Evolutionary conservation across 1,140 invertebrate genomes (phyloP).

Genomic region (Trachymyrmex septentrionalis): DNA sequence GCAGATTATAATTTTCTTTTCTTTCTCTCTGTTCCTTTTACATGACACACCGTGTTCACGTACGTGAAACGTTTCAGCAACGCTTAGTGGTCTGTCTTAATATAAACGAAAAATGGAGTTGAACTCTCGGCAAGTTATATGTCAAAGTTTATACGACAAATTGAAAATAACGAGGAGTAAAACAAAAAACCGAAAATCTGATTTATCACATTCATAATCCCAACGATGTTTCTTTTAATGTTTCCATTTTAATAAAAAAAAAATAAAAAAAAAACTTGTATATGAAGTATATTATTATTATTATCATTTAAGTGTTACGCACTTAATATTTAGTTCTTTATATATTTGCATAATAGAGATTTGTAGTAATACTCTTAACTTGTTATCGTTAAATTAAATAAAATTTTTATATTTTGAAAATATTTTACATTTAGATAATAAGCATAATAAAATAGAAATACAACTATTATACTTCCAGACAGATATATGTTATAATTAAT

Average conservation of each 20-base stretch:
- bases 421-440: background rate
- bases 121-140: background rate
- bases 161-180: background rate
- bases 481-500: background rate
- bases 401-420: background rate
- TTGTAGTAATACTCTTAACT: background rate
- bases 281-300: background rate
- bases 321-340: background rate
- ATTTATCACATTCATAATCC: constrained; percentile 10
- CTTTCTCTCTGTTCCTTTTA: background rate
- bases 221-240: background rate
- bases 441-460: background rate
- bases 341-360: background rate
- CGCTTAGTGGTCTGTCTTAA: constrained; percentile 27
- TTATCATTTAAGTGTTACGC: background rate
- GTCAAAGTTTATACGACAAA: background rate
- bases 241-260: background rate
- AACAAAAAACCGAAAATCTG: background rate
- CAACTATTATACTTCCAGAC: background rate
- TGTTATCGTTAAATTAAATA: background rate
- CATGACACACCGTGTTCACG: background rate
- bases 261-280: background rate
- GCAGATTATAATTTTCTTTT: constrained; percentile 53
- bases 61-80: constrained; percentile 31
- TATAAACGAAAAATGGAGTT: constrained; percentile 23